Conservation (phyloP, 1,140 invertebrate genomes). For the Drosophila triauraria region DNA sequence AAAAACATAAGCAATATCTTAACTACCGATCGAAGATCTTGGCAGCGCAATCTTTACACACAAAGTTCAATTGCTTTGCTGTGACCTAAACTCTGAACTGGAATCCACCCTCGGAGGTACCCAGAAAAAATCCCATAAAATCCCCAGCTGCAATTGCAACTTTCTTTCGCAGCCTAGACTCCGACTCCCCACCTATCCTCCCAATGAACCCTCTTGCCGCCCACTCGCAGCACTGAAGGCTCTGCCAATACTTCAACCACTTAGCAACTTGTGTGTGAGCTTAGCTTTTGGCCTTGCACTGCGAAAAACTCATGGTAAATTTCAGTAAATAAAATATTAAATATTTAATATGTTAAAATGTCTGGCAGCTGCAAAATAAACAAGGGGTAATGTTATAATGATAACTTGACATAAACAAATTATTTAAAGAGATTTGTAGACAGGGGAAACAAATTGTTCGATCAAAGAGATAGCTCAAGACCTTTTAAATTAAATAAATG, state of each 20-base stretch:
- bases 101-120: constrained; percentile 45
- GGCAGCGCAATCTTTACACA: constrained; percentile 18
- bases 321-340: background rate
- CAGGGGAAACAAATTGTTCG: too few relatives aligned
- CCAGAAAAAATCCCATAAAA: constrained; percentile 16
- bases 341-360: too few relatives aligned
- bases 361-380: too few relatives aligned
- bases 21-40: constrained; percentile 22
- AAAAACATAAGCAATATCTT: constrained; percentile 3
- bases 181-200: background rate
- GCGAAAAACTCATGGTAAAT: background rate
- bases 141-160: constrained; percentile 39
- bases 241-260: constrained; percentile 57
- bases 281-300: constrained; percentile 1
- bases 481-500: too few relatives aligned
- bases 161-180: constrained; percentile 40
- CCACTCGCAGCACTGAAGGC: constrained; percentile 29
- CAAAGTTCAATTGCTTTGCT: constrained; percentile 43
- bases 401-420: background rate
- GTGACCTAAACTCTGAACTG: constrained; percentile 50
- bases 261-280: constrained; percentile 66
- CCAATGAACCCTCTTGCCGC: constrained; percentile 8
- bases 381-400: background rate
- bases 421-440: background rate
- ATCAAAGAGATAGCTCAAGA: too few relatives aligned